A percentile compares a stretch with the other conserved stretches of the same genome.
These are phyloP conservation scores for Epicauta chinensis DNA, from an alignment of 1,140 invertebrate species.

Conservation along the genomic window DNA sequence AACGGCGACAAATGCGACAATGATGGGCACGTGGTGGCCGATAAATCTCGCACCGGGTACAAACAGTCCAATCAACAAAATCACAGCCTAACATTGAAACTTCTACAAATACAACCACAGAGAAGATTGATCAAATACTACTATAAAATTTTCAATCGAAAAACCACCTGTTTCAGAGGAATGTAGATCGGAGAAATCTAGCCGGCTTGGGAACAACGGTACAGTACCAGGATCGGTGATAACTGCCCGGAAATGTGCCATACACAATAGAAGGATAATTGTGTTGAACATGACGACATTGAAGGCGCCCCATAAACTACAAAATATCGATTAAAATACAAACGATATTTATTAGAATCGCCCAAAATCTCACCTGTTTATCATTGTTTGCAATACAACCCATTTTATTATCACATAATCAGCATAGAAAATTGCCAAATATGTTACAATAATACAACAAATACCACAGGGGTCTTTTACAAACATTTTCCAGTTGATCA, in stretches of 20 bases:
- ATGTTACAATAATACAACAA: constrained; percentile 78
- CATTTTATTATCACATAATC: constrained; percentile 86
- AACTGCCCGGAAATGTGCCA: constrained; percentile 78
- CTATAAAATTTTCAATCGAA: not conserved
- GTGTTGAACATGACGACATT: constrained; percentile 79
- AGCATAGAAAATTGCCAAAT: constrained; percentile 77
- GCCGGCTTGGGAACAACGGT: constrained; percentile 69
- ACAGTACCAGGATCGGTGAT: constrained; percentile 86
- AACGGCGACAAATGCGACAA: constrained; percentile 82
- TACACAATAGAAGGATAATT: constrained; percentile 66
- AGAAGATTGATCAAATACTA: not conserved
- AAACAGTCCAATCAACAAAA: constrained; percentile 78
- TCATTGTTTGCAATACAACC: constrained; percentile 78
- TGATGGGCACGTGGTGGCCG: constrained; percentile 82
- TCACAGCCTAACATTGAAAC: constrained; percentile 40
- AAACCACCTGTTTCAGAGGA: constrained; percentile 27
- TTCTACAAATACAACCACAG: not conserved
- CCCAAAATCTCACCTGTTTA: constrained; percentile 58
- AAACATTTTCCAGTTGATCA: constrained; percentile 42
- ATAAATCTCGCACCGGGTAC: constrained; percentile 77
- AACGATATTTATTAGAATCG: constrained; percentile 8
- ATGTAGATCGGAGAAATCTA: constrained; percentile 74
- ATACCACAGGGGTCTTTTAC: constrained; percentile 83
- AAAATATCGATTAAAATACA: no score
- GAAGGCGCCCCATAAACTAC: constrained; percentile 80